Percentiles rank a stretch among this genome's conserved stretches.
phyloP scores from a whole-genome alignment of 1,140 invertebrate genomes.

The Apis florea region DNA sequence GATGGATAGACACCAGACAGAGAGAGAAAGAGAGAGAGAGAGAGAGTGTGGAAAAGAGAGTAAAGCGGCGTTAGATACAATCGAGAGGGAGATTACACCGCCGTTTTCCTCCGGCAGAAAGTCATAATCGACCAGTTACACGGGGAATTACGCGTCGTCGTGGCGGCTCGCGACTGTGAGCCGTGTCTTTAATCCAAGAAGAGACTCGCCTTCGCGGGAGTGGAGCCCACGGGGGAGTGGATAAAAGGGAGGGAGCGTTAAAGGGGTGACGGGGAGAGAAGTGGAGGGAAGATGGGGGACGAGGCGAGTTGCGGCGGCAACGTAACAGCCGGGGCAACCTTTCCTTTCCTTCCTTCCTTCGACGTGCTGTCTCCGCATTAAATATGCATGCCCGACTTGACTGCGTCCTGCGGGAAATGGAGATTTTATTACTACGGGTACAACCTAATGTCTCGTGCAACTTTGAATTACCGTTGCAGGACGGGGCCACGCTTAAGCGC shows the following conservation, averaged over 20 bases:
- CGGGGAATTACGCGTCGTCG: conserved; percentile 60
- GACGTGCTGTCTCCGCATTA: conserved; percentile 62
- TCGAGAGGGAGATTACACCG: conserved; percentile 22
- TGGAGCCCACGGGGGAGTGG: neutral
- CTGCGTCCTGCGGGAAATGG: conserved; percentile 67
- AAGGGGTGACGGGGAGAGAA: conserved; percentile 1
- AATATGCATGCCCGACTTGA: conserved; percentile 67
- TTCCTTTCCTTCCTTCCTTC: conserved; percentile 63
- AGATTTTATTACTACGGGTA: conserved; percentile 67
- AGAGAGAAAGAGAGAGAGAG: neutral
- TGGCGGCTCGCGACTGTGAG: conserved; percentile 56
- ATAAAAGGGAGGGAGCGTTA: neutral
- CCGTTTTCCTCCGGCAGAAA: conserved; percentile 51
- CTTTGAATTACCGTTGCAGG: conserved; percentile 61
- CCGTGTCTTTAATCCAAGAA: conserved; percentile 62
- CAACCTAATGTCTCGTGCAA: conserved; percentile 66
- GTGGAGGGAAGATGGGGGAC: neutral
- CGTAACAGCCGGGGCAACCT: conserved; percentile 28
- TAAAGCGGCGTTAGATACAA: conserved; percentile 31
- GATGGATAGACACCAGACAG: too few relatives aligned
- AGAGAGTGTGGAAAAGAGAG: neutral
- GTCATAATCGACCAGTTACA: conserved; percentile 65
- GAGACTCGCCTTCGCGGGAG: conserved; percentile 26
- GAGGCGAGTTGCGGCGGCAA: conserved; percentile 29
- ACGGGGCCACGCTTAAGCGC: conserved; percentile 44